phyloP scores from a whole-genome alignment of 2,113 vertebrate species.

The Hirundichthys speculiger region DNA sequence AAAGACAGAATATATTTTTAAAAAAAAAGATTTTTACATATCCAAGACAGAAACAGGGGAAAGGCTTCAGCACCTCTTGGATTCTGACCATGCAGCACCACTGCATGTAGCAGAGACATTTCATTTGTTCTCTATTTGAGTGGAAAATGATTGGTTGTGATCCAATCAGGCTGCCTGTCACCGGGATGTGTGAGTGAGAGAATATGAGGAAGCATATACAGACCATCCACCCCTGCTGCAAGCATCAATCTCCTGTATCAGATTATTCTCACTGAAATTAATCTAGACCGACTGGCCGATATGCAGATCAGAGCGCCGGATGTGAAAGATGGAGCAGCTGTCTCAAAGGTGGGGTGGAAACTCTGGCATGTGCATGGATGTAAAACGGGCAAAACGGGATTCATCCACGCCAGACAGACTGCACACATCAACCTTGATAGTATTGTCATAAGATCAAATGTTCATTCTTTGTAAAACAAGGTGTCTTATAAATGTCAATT shows the following conservation, averaged over 20 bases:
- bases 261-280: conserved; percentile 62
- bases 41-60: not conserved
- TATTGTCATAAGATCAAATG: conserved; percentile 14
- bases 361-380: not conserved
- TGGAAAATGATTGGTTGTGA: conserved; percentile 68
- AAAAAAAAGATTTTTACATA: not conserved
- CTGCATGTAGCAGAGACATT: conserved; percentile 49
- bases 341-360: conserved; percentile 39
- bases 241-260: conserved; percentile 62
- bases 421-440: conserved; percentile 16
- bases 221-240: conserved; percentile 38
- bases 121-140: conserved; percentile 70
- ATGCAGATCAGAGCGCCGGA: conserved; percentile 43
- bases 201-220: conserved; percentile 45
- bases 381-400: not conserved
- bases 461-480: conserved; percentile 18
- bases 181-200: conserved; percentile 37
- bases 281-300: conserved; percentile 51
- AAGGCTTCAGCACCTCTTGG: conserved; percentile 23
- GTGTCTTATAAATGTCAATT: conserved; percentile 42
- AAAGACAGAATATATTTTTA: too few species aligned
- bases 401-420: not conserved
- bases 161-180: conserved; percentile 68
- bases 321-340: conserved; percentile 50
- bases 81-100: conserved; percentile 44